Evolutionary conservation across 1,140 invertebrate species (phyloP).

Genomic region (Trichonephila clavata): DNA sequence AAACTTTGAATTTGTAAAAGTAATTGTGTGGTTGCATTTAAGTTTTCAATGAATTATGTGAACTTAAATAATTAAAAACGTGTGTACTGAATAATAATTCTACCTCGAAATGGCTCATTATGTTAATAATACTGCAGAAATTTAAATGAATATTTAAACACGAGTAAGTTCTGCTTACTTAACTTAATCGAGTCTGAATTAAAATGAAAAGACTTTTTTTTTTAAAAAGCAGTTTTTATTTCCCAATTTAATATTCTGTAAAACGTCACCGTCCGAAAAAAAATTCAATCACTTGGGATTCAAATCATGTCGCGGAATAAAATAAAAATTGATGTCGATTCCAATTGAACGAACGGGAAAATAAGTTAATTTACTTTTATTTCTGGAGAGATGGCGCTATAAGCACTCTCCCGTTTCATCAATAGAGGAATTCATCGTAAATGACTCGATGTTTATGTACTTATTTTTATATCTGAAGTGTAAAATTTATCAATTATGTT

Average conservation of each 20-base stretch:
- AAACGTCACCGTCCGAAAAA: neutral
- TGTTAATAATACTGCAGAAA: neutral
- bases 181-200: neutral
- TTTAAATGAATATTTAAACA: neutral
- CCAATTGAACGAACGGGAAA: neutral
- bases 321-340: slow-evolving; percentile 16
- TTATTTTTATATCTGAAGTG: neutral
- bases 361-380: slow-evolving; percentile 9
- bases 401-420: too few species aligned
- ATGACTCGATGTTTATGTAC: neutral
- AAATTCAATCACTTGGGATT: neutral
- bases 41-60: neutral
- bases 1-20: neutral
- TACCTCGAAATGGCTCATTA: neutral
- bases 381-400: neutral
- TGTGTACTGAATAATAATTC: neutral
- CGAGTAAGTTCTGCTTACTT: neutral
- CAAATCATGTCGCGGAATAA: neutral
- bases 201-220: neutral
- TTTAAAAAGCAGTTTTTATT: neutral
- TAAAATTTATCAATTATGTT: neutral
- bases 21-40: neutral
- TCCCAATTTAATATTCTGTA: neutral
- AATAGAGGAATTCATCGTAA: too few species aligned
- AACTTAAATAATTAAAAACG: neutral